Evolutionary conservation across 1,140 invertebrate species (phyloP).

Genomic region (Plectrocnemia conspersa): DNA sequence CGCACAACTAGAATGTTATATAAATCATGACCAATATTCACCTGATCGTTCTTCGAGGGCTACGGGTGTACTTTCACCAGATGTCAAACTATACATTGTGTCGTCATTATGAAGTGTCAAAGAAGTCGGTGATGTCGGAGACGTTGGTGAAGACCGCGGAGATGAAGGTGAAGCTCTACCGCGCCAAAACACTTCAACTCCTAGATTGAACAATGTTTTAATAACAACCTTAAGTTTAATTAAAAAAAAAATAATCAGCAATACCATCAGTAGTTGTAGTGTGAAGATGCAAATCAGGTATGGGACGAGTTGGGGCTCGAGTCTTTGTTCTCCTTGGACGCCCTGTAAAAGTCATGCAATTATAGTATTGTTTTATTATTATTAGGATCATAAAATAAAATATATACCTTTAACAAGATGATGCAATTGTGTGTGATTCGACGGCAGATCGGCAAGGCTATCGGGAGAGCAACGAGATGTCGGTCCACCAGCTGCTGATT

Average conservation of each 20-base stretch:
- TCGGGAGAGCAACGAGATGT: slow-evolving; percentile 29
- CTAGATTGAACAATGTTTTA: slow-evolving; percentile 12
- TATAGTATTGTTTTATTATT: not conserved
- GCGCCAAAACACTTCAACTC: slow-evolving; percentile 33
- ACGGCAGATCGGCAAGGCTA: slow-evolving; percentile 30
- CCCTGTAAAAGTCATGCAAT: slow-evolving; percentile 17
- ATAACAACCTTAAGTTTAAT: not conserved
- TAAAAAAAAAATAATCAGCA: too few relatives aligned
- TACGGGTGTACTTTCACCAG: slow-evolving; percentile 32
- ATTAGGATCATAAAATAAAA: not conserved
- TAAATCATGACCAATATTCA: too few relatives aligned
- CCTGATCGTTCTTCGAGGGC: slow-evolving; percentile 32
- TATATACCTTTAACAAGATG: slow-evolving; percentile 33
- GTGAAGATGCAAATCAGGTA: slow-evolving; percentile 30
- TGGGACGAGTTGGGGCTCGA: slow-evolving; percentile 29
- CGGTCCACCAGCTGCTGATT: slow-evolving; percentile 31
- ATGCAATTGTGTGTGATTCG: slow-evolving; percentile 29
- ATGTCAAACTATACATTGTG: slow-evolving; percentile 33
- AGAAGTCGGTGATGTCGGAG: slow-evolving; percentile 30
- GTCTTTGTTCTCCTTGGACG: slow-evolving; percentile 32
- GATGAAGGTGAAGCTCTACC: slow-evolving; percentile 29
- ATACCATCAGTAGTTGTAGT: slow-evolving; percentile 29
- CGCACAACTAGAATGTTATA: too few relatives aligned
- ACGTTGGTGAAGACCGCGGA: slow-evolving; percentile 26
- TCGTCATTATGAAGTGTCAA: slow-evolving; percentile 33